Evolutionary conservation across 2,888 invertebrate genomes (phyloP), one percentile per base, ranked within the genome.

Genomic region (Athripsodes cinereus): DNA sequence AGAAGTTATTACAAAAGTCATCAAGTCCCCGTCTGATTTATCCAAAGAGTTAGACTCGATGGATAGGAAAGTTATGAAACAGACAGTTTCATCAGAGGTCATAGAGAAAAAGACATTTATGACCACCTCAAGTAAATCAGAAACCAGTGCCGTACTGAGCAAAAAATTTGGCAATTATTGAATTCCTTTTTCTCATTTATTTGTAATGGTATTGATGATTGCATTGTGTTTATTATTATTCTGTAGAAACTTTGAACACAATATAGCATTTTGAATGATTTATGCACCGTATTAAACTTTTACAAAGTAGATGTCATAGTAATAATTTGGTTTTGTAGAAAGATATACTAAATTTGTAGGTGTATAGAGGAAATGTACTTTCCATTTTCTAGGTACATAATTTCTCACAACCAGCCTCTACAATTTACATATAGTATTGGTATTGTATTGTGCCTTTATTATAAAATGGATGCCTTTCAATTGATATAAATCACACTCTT

Each of bases 81-180:
- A 85, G 64, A 85, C 86, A 0, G 81, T 83, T n/a, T 83, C 81
- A 1, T 85, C 86, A 50, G 85, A 86, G 63, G 82, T 84, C 0
- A 81, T 85, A 18, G 86, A 87, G 64, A 81, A 83, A 68, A 84
- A 85, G 67, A 86, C 85, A 0, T 81, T 86, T 0, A 85, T 84
- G 68, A 86, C 81, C 62, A 83, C 83, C 51, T 81, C 81, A 1
- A 81, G 81, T 58, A 82, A 80, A 61, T 80, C 81, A 0, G 81
- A 82, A 61, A 74, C 76, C 13, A 80, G 80, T 50, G 81, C 80
- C 0, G 81, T 80, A 0, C 77, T 81, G 48, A 81, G 80, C n/a
- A 79, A 79, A 71, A 79, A 79, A 62, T 79, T 79, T 55, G 79
- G 78, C 60, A 79, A 79, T 64, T 75, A 74, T 35, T 60, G 57